phyloP scores from a whole-genome alignment of 2,113 vertebrate genomes.

The Tachycineta bicolor region DNA sequence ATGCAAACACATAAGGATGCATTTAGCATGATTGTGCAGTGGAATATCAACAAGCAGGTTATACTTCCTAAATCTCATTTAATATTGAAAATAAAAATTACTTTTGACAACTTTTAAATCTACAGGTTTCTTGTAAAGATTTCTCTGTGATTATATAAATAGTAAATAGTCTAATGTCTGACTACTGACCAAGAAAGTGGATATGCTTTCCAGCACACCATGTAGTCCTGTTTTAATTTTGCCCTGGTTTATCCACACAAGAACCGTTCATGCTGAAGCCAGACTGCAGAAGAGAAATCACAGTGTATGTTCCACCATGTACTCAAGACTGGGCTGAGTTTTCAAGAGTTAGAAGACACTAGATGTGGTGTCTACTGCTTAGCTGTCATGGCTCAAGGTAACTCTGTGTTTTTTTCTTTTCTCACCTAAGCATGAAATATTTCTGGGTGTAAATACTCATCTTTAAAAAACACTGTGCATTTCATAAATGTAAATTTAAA shows the following conservation, averaged over 20 bases:
- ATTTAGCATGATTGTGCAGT: not conserved
- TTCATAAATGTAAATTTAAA: not conserved
- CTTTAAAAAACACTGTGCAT: not conserved
- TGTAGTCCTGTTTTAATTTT: not conserved
- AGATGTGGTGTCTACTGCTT: not conserved
- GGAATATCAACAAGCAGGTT: not conserved
- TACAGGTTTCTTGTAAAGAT: not conserved
- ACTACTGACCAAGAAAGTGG: not conserved
- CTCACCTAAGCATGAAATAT: not conserved
- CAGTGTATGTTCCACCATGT: accelerated
- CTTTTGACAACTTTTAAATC: not conserved
- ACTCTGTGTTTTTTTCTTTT: not conserved
- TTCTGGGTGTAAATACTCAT: not conserved
- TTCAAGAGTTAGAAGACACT: not conserved
- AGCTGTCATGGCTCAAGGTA: not conserved
- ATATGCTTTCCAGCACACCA: not conserved
- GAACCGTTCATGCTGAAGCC: not conserved
- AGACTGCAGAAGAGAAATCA: not conserved
- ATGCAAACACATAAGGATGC: not conserved
- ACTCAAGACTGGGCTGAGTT: not conserved
- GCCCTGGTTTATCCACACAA: not conserved
- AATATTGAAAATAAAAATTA: not conserved
- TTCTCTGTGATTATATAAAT: not conserved
- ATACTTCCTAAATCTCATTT: not conserved
- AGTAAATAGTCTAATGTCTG: not conserved